Conservation (phyloP, 2,113 vertebrate genomes). For the Chascanopsetta lugubris region DNA sequence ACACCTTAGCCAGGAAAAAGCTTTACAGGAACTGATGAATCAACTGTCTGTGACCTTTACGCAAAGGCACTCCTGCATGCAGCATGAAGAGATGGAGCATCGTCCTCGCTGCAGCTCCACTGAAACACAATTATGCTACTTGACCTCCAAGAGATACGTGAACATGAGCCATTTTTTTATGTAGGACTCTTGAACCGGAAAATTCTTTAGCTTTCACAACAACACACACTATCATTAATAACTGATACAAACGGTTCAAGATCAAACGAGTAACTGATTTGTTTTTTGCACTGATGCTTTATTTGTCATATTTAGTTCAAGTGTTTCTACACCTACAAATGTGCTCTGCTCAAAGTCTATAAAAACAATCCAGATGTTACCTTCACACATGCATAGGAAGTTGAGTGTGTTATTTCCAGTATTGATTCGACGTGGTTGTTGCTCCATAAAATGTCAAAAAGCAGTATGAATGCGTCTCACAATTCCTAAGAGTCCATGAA, state of each 20-base stretch:
- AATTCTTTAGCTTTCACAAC: slow-evolving; percentile 20
- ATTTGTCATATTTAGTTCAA: background rate
- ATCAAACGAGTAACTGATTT: background rate
- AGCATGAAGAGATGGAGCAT: slow-evolving; percentile 41
- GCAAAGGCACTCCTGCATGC: slow-evolving; percentile 36
- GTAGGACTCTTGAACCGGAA: slow-evolving; percentile 22
- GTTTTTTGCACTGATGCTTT: background rate
- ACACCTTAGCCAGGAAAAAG: slow-evolving; percentile 24
- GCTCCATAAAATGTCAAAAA: background rate
- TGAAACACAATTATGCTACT: slow-evolving; percentile 59
- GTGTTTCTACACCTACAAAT: background rate
- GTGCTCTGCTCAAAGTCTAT: background rate
- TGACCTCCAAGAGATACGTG: slow-evolving; percentile 57
- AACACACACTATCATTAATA: background rate
- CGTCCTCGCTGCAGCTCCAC: slow-evolving; percentile 14
- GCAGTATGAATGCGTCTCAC: background rate
- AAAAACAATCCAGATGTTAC: background rate
- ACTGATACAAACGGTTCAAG: background rate
- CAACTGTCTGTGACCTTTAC: slow-evolving; percentile 50
- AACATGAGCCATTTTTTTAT: slow-evolving; percentile 30
- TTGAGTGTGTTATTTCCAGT: background rate
- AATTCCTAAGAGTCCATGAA: background rate
- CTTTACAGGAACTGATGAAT: slow-evolving; percentile 41
- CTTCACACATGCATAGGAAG: background rate
- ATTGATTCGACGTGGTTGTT: background rate